Percentiles rank a stretch among this genome's conserved stretches.
phyloP scores from a whole-genome alignment of 2,797 vertebrate genomes.

The Eulemur albifrons region DNA sequence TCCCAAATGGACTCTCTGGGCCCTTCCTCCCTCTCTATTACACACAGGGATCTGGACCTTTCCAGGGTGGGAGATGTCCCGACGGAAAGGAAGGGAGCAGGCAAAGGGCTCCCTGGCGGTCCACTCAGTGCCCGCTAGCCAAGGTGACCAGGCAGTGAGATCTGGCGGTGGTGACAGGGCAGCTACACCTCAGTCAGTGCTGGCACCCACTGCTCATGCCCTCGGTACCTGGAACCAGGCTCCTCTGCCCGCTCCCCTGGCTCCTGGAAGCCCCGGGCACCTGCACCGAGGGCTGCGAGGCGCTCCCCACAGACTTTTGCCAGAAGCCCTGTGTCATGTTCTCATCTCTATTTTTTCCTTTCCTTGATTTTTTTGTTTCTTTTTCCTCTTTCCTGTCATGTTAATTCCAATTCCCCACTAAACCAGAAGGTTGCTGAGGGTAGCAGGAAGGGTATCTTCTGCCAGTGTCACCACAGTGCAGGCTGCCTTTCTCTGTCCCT shows the following conservation, averaged over 20 bases:
- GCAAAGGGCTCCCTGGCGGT: background rate
- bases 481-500: background rate
- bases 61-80: background rate
- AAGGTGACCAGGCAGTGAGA: background rate
- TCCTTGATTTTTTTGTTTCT: background rate
- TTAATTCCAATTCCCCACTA: background rate
- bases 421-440: background rate
- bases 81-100: background rate
- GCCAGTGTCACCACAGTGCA: too few species aligned
- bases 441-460: background rate
- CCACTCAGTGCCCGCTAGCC: background rate
- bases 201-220: background rate
- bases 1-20: background rate
- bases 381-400: background rate
- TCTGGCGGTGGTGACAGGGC: background rate
- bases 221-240: background rate
- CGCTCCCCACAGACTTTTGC: background rate
- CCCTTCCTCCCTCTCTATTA: background rate
- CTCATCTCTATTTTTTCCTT: background rate
- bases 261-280: background rate
- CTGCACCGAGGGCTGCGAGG: background rate
- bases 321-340: background rate
- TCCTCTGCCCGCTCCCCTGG: fast-evolving
- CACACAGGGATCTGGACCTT: background rate
- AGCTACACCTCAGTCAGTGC: background rate